Conservation (phyloP, 1,140 invertebrate genomes). For the Lepidurus couesii region DNA sequence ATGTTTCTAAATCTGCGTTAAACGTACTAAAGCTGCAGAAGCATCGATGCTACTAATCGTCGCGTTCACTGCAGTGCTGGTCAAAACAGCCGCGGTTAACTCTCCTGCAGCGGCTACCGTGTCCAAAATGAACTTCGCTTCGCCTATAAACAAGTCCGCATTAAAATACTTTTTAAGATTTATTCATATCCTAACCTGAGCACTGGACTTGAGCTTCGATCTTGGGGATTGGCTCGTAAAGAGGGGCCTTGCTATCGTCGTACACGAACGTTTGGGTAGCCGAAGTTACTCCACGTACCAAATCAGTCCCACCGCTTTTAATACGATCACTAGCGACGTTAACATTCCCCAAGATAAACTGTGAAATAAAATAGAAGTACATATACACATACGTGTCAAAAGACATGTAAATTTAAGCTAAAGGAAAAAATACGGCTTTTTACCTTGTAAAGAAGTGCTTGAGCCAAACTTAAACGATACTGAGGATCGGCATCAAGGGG, state of each 20-base stretch:
- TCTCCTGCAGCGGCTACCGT: slow-evolving; percentile 43
- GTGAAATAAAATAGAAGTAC: not conserved
- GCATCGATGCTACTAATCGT: slow-evolving; percentile 41
- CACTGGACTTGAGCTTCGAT: no score
- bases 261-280: slow-evolving; percentile 47
- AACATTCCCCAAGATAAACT: slow-evolving; percentile 39
- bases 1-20: not conserved
- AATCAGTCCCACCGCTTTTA: slow-evolving; percentile 34
- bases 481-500: slow-evolving; percentile 10
- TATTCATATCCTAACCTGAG: no score
- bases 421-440: not conserved
- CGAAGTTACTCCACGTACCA: slow-evolving; percentile 42
- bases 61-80: slow-evolving; percentile 44
- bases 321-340: not conserved
- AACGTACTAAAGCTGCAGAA: slow-evolving; percentile 42
- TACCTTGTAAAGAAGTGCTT: slow-evolving; percentile 26
- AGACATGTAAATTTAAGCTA: not conserved
- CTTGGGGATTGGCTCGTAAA: no score
- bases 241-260: no score
- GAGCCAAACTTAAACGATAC: not conserved
- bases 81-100: slow-evolving; percentile 46
- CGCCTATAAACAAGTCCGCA: slow-evolving; percentile 40
- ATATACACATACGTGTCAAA: no score
- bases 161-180: not conserved
- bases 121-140: slow-evolving; percentile 50